These are phyloP conservation scores for Sternarchorhynchus goeldii DNA, from an alignment of 2,797 vertebrate species.

Conservation along the genomic window DNA sequence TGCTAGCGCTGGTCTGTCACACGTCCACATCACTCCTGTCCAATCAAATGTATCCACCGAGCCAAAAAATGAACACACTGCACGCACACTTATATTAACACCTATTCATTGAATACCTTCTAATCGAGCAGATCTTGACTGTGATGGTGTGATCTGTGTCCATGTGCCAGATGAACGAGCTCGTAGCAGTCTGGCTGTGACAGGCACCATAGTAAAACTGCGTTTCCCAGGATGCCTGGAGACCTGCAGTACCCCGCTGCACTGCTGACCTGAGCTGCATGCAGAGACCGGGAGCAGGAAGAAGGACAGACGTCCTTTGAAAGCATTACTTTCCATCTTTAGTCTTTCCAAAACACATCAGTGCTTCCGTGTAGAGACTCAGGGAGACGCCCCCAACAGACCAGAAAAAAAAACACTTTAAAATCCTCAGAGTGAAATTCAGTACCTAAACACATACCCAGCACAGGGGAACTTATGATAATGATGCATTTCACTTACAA, in stretches of 20 bases:
- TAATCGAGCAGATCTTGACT: too few relatives aligned
- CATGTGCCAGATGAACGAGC: too few relatives aligned
- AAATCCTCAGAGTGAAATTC: constrained; percentile 44
- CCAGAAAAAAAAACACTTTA: constrained; percentile 38
- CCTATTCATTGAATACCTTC: too few relatives aligned
- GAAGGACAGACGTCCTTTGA: constrained; percentile 69
- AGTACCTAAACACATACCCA: constrained; percentile 28
- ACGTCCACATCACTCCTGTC: too few relatives aligned
- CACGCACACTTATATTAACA: too few relatives aligned
- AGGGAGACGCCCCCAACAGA: constrained; percentile 46
- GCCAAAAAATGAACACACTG: neutral
- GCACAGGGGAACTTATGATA: constrained; percentile 50
- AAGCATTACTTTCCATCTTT: constrained; percentile 67
- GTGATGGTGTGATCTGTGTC: too few relatives aligned
- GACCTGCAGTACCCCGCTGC: neutral
- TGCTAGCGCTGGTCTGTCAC: too few relatives aligned
- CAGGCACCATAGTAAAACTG: too few relatives aligned
- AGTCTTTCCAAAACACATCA: constrained; percentile 73
- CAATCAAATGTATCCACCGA: constrained; percentile 26
- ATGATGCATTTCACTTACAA: constrained; percentile 57
- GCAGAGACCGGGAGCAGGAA: constrained; percentile 59
- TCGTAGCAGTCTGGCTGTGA: too few relatives aligned
- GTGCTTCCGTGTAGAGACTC: constrained; percentile 55
- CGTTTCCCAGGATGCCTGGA: too few relatives aligned
- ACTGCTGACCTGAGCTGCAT: constrained; percentile 36